A percentile compares a stretch with the other conserved stretches of the same genome.
phyloP scores from a whole-genome alignment of 2,113 vertebrate species.

The Pseudorasbora parva region DNA sequence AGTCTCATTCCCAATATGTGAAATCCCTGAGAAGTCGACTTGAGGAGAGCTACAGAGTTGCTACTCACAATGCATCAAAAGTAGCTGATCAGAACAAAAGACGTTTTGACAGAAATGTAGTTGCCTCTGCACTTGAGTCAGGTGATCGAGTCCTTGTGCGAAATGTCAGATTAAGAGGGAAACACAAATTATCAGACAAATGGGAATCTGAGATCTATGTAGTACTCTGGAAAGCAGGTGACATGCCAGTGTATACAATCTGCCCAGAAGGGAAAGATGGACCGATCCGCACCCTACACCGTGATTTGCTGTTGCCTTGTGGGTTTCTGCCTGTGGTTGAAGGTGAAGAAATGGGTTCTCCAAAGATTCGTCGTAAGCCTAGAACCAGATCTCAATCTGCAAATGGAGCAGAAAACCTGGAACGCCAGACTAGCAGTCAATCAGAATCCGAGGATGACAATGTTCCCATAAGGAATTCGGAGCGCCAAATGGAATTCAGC shows the following conservation, averaged over 20 bases:
- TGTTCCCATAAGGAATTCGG: background rate
- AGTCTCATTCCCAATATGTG: background rate
- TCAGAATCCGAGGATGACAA: background rate
- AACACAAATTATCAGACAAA: background rate
- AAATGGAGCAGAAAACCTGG: background rate
- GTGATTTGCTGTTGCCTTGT: background rate
- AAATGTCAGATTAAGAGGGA: background rate
- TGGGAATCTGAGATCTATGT: background rate
- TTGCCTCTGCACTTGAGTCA: background rate
- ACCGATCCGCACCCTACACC: background rate
- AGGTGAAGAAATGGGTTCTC: background rate
- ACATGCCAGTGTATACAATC: no score
- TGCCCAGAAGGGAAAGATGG: background rate
- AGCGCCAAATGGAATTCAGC: background rate
- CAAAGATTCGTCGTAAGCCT: background rate
- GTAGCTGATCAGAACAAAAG: background rate
- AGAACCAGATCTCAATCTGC: background rate
- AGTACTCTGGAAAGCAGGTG: background rate
- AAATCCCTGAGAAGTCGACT: background rate
- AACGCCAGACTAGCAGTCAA: background rate
- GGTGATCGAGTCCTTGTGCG: background rate
- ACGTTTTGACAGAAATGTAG: background rate
- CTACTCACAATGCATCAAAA: background rate
- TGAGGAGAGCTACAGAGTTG: background rate
- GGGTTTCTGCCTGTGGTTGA: background rate